Conservation (phyloP, 1,140 invertebrate species). For the Saxidomus purpurata region DNA sequence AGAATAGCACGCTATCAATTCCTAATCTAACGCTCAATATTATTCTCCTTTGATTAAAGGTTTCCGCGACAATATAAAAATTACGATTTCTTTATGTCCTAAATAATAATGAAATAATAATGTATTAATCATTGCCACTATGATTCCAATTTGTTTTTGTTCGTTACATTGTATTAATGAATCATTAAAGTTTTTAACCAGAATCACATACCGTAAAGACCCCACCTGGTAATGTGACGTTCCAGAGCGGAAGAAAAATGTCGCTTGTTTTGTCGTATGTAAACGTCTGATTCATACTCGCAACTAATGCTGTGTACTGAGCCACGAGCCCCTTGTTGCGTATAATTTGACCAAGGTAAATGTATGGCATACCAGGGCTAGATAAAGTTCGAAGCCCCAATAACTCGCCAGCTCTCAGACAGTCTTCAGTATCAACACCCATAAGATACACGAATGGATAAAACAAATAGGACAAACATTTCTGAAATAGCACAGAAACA, state of each 20-base stretch:
- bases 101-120: too few species aligned
- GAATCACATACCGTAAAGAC: conserved; percentile 29
- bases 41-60: too few species aligned
- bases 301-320: conserved; percentile 47
- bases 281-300: not conserved
- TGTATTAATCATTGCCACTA: too few species aligned
- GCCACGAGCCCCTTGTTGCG: conserved; percentile 45
- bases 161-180: too few species aligned
- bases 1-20: too few species aligned
- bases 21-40: too few species aligned
- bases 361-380: conserved; percentile 80
- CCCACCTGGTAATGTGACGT: conserved; percentile 26
- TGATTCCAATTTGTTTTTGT: too few species aligned
- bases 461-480: conserved; percentile 76
- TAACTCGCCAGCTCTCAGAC: conserved; percentile 75
- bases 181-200: too few species aligned
- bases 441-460: conserved; percentile 79
- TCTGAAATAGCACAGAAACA: too few species aligned
- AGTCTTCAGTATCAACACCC: conserved; percentile 74
- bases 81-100: too few species aligned
- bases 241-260: conserved; percentile 22
- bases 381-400: conserved; percentile 78
- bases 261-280: conserved; percentile 11
- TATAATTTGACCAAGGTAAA: conserved; percentile 61
- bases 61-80: too few species aligned